Evolutionary conservation across 2,797 vertebrate genomes (phyloP).

Genomic region (Danio tinwini): DNA sequence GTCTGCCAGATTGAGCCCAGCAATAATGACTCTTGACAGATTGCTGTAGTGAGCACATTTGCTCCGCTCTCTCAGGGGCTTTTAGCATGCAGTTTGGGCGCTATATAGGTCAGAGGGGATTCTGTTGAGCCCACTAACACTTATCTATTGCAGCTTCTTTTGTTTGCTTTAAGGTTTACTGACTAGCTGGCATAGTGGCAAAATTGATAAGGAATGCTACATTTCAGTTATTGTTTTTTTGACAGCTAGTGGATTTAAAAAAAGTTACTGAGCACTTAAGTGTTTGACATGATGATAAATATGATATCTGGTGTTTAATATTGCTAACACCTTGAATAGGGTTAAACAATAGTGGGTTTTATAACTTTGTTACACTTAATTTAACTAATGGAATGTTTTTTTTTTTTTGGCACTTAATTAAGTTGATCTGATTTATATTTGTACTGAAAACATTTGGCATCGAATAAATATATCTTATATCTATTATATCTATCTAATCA

Average conservation of each 20-base stretch:
- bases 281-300: not conserved
- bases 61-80: conserved; percentile 53
- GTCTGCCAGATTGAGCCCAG: conserved; percentile 61
- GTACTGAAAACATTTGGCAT: no score
- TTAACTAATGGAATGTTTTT: not conserved
- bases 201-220: conserved; percentile 1
- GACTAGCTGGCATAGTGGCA: conserved; percentile 22
- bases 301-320: conserved; percentile 1
- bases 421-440: no score
- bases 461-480: no score
- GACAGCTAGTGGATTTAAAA: conserved; percentile 3
- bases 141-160: conserved; percentile 4
- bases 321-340: conserved; percentile 13
- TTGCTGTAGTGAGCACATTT: conserved; percentile 25
- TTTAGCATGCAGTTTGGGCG: conserved; percentile 64
- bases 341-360: not conserved
- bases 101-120: conserved; percentile 77
- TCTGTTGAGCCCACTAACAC: conserved; percentile 66
- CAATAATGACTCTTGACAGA: conserved; percentile 63
- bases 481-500: no score
- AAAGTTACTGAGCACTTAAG: not conserved
- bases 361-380: not conserved
- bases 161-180: conserved; percentile 14
- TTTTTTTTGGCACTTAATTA: no score
- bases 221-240: not conserved